phyloP scores from a whole-genome alignment of 2,888 invertebrate species.

The Octodonta nipae region DNA sequence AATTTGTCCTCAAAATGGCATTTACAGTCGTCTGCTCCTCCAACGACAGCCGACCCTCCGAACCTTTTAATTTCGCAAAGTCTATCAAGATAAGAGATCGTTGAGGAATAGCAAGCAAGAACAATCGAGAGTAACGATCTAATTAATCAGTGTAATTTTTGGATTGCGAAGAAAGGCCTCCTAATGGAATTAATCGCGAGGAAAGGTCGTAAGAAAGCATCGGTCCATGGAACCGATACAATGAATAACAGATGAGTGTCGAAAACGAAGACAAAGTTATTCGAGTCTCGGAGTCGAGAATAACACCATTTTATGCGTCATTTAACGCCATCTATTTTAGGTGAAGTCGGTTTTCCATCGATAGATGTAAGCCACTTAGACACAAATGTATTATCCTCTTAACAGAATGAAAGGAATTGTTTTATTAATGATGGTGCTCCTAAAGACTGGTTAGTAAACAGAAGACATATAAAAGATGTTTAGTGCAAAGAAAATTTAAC shows the following conservation, averaged over 20 bases:
- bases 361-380: slow-evolving; percentile 2
- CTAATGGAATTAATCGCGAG: slow-evolving; percentile 23
- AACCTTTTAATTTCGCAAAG: slow-evolving; percentile 1
- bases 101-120: no score
- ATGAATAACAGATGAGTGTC: slow-evolving; percentile 34
- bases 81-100: background rate
- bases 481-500: no score
- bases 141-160: slow-evolving; percentile 24
- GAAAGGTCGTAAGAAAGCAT: slow-evolving; percentile 10
- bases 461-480: no score
- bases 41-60: no score
- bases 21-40: no score
- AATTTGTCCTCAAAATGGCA: no score
- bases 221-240: no score
- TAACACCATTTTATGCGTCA: slow-evolving; percentile 11
- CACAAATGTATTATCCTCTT: no score
- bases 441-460: no score
- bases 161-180: slow-evolving; percentile 17
- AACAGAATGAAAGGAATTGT: no score
- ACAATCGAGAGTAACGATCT: slow-evolving; percentile 13
- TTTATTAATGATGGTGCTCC: no score
- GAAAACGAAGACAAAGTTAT: slow-evolving; percentile 31
- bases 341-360: slow-evolving; percentile 1
- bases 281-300: slow-evolving; percentile 11
- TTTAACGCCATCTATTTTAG: slow-evolving; percentile 11